Evolutionary conservation across 2,888 invertebrate genomes (phyloP).

Genomic region (Mycalesis mineus): DNA sequence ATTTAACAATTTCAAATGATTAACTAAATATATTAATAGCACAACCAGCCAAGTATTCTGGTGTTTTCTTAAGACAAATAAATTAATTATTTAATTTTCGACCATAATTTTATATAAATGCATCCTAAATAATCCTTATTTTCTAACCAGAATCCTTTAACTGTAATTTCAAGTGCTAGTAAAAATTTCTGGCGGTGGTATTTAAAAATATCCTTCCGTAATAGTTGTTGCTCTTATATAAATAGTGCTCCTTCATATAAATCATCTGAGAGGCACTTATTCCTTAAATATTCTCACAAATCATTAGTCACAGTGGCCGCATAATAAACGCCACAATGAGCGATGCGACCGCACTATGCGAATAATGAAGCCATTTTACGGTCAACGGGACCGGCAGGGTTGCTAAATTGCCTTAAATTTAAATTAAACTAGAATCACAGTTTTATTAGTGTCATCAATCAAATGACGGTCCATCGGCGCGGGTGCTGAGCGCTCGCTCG

Average conservation of each 20-base stretch:
- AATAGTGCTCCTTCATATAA: background rate
- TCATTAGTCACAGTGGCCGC: constrained; percentile 32
- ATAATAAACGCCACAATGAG: constrained; percentile 49
- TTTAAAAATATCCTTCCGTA: no score
- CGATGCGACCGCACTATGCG: constrained; percentile 48
- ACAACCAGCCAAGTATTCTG: no score
- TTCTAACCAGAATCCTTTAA: no score
- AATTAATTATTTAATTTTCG: no score
- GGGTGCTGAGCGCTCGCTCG: constrained; percentile 39
- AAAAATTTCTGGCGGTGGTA: no score
- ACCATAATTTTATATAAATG: no score
- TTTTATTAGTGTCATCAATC: constrained; percentile 78
- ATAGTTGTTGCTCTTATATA: background rate
- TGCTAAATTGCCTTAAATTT: constrained; percentile 75
- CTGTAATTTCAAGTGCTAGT: no score
- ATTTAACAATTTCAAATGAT: no score
- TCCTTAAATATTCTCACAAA: constrained; percentile 7
- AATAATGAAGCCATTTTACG: constrained; percentile 69
- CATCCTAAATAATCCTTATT: no score
- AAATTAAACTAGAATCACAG: constrained; percentile 77
- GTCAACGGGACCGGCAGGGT: constrained; percentile 63
- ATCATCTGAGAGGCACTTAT: constrained; percentile 2
- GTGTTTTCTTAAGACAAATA: no score
- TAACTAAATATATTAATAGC: no score
- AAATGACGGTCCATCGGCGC: constrained; percentile 63